Conservation (phyloP, 2,797 vertebrate species). For the Enteromius fasciolatus region DNA sequence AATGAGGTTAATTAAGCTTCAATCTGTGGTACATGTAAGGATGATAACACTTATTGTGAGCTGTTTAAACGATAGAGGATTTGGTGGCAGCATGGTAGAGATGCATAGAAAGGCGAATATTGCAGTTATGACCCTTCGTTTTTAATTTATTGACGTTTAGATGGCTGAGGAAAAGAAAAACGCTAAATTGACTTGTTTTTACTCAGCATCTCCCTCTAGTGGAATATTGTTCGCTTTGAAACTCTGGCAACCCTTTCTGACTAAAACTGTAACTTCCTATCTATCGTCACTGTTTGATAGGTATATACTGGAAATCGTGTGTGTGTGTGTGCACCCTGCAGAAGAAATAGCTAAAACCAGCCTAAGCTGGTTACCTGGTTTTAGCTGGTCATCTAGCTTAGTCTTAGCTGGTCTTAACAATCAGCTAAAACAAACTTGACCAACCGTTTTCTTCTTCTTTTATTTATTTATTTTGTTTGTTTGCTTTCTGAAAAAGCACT, state of each 20-base stretch:
- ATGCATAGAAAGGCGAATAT: neutral
- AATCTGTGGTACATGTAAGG: neutral
- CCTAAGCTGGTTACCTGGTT: neutral
- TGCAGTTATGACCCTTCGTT: neutral
- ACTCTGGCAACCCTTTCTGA: neutral
- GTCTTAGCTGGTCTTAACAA: no score
- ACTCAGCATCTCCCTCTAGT: constrained; percentile 20
- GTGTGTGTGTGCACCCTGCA: neutral
- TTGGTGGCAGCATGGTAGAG: neutral
- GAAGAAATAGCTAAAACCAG: neutral
- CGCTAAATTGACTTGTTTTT: neutral
- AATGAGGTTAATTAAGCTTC: neutral
- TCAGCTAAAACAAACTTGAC: no score
- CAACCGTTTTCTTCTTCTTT: no score
- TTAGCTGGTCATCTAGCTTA: no score
- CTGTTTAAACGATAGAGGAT: neutral
- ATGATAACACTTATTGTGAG: neutral
- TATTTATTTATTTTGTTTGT: no score
- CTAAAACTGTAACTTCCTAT: neutral
- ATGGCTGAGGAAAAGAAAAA: neutral
- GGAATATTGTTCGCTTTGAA: neutral
- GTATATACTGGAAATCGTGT: neutral
- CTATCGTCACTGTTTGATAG: neutral
- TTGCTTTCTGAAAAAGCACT: no score
- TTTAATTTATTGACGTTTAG: neutral